These are phyloP conservation scores for Pseudomyrmex cubaensis DNA, from an alignment of 1,140 invertebrate species.

Conservation along the genomic window DNA sequence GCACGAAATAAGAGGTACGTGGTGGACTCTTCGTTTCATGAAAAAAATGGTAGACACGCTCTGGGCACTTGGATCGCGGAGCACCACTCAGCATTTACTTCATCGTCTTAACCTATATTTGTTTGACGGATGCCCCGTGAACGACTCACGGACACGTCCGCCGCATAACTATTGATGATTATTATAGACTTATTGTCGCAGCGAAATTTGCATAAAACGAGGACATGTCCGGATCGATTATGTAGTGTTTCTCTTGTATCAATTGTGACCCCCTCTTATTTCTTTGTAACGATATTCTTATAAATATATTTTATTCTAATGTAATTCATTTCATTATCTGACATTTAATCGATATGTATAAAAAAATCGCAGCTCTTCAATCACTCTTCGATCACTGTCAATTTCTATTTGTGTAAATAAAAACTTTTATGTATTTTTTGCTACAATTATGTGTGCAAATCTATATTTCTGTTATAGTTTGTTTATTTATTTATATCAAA, in stretches of 20 bases:
- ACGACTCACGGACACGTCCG: background rate
- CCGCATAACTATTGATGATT: constrained; percentile 28
- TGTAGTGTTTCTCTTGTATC: background rate
- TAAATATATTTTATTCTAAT: background rate
- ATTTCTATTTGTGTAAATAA: background rate
- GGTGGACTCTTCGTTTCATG: background rate
- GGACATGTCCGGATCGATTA: background rate
- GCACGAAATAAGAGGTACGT: constrained; percentile 80
- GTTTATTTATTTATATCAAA: too few species aligned
- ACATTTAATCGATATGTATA: constrained; percentile 9
- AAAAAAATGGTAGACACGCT: background rate
- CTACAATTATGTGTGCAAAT: background rate
- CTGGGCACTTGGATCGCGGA: background rate
- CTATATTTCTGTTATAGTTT: background rate
- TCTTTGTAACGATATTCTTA: background rate
- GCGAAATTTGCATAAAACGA: background rate
- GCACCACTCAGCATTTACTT: background rate
- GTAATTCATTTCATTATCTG: constrained; percentile 2
- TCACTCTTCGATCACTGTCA: background rate
- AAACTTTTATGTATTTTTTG: background rate
- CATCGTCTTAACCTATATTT: constrained; percentile 51
- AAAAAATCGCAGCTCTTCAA: background rate
- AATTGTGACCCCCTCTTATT: background rate
- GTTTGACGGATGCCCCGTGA: background rate
- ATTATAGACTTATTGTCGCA: background rate